Conservation (phyloP, 1,140 invertebrate genomes). For the Sinonovacula constricta region DNA sequence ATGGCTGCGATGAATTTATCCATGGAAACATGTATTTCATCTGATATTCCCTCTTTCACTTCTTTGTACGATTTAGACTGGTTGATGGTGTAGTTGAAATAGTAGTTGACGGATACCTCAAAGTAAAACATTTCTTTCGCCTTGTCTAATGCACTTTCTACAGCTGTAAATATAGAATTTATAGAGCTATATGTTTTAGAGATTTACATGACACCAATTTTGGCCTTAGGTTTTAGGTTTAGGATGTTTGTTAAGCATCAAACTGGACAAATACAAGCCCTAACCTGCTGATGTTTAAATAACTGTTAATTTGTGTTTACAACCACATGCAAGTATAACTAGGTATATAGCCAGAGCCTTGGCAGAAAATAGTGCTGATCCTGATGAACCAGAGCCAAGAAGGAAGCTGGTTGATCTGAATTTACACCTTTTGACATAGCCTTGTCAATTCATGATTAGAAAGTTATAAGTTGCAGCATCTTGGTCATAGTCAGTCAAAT, state of each 20-base stretch:
- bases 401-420: too few species aligned
- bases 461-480: too few species aligned
- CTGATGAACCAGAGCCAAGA: too few species aligned
- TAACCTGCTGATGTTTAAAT: not conserved
- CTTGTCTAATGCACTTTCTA: constrained; percentile 50
- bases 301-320: not conserved
- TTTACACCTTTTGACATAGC: too few species aligned
- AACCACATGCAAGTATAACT: too few species aligned
- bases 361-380: too few species aligned
- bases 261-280: not conserved
- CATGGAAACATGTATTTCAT: constrained; percentile 64
- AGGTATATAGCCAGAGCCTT: too few species aligned
- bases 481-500: too few species aligned
- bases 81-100: constrained; percentile 69
- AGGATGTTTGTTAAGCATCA: not conserved
- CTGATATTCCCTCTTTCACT: constrained; percentile 66
- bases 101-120: constrained; percentile 71
- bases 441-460: too few species aligned
- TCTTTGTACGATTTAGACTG: constrained; percentile 71
- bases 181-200: too few species aligned
- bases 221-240: not conserved
- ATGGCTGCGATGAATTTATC: constrained; percentile 53
- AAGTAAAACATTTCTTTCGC: constrained; percentile 76
- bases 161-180: constrained; percentile 47
- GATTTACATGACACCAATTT: not conserved